Evolutionary conservation across 53 echinoderm and acorn worm species (phyloP).

Genomic region (Paracentrotus lividus): DNA sequence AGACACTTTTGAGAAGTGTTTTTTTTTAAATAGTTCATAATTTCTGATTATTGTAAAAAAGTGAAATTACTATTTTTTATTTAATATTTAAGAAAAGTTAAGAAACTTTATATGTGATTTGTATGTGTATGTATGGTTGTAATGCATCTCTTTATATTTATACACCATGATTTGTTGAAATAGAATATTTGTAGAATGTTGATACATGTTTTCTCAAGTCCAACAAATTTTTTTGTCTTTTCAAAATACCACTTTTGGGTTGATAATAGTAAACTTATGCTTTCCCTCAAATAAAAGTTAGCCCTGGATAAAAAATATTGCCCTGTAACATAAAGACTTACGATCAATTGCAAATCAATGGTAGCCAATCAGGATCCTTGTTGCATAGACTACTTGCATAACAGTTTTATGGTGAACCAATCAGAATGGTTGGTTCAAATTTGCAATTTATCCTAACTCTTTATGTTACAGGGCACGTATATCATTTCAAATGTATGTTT

Average conservation of each 20-base stretch:
- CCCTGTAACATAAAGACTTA: no score
- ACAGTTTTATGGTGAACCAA: no score
- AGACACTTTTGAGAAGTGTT: conserved; percentile 54
- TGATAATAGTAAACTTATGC: not conserved
- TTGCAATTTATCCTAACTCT: no score
- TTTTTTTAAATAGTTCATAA: conserved; percentile 47
- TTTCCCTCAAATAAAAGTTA: no score
- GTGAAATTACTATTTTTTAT: conserved; percentile 55
- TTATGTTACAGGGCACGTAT: no score
- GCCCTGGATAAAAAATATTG: no score
- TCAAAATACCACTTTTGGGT: not conserved
- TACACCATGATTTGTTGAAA: conserved; percentile 1
- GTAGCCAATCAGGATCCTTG: no score
- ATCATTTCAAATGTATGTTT: no score
- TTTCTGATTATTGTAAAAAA: conserved; percentile 53
- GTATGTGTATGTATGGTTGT: not conserved
- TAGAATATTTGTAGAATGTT: conserved; percentile 7
- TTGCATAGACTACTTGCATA: no score
- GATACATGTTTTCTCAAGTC: conserved; percentile 22
- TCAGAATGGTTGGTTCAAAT: no score
- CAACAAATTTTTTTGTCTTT: not conserved
- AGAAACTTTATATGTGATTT: conserved; percentile 45
- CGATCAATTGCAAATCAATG: no score
- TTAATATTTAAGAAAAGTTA: conserved; percentile 56
- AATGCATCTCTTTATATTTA: not conserved